Base-by-base conservation (phyloP, 2,888 invertebrate genomes). In the Tachystola acroxantha region DNA sequence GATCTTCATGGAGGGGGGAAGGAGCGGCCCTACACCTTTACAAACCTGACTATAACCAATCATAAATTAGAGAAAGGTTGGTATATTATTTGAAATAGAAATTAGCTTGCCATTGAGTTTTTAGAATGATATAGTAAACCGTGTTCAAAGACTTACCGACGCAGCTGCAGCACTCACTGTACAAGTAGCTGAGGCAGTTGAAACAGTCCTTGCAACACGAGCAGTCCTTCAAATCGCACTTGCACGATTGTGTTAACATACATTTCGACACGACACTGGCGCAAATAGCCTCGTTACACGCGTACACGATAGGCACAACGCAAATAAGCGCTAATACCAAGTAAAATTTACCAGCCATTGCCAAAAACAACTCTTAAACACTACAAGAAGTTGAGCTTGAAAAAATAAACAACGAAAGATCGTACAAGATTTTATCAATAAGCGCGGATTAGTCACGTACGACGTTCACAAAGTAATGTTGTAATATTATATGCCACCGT, bases 211-310 rank as follows among this genome's bases (percentile, higher is more conserved):
- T 94, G 82, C 97, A 98, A 70, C 97, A 98, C n/a, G 95, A 93
- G 68, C 96, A 96, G 70, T 95, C 95, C 63, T 92, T 93, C 57
- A 96, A 88, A 71, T 98, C 96, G 79, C 98, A 98, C 75, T 97
- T 97, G 85, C 98, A 98, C 34, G 96, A 95, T 72, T 97, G 96
- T 9, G 97, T 97, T 46, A 98, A 87, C 92, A 98, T 94, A 76
- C 98, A 98, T 81, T 98, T 98, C 64, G 96, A 97, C 33, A 98
- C 98, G 36, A 97, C 94, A 63, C 96, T 96, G 12, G 96, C 98
- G 84, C 98, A 98, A 37, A 97, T 93, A 16, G 96, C 95, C 84
- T 98, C 97, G 72, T 98, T 97, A 75, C 98, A 98, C 13, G 85
- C 82, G 48, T 80, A 81, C 24, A 75, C 62, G 53, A 86, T 71